Evolutionary conservation across 1,140 invertebrate species (phyloP).

Genomic region (Temnothorax longispinosus): DNA sequence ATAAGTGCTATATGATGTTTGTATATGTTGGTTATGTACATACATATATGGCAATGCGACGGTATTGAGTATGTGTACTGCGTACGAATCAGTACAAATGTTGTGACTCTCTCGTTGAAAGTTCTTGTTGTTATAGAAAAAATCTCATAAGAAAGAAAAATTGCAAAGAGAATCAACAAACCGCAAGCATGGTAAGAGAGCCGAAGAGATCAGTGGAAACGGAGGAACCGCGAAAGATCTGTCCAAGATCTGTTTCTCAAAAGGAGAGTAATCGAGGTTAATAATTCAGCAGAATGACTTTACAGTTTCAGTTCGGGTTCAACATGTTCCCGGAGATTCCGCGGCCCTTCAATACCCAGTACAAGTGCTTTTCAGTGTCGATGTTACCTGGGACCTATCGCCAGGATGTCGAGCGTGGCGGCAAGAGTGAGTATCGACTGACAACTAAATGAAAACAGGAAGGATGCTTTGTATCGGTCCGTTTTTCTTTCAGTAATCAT

Average conservation of each 20-base stretch:
- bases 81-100: background rate
- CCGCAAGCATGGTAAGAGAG: slow-evolving; percentile 63
- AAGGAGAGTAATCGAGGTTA: slow-evolving; percentile 53
- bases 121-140: background rate
- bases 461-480: background rate
- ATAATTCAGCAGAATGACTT: slow-evolving; percentile 66
- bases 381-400: slow-evolving; percentile 98
- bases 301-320: slow-evolving; percentile 91
- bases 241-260: background rate
- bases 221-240: background rate
- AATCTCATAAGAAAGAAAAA: slow-evolving; percentile 3
- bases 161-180: background rate
- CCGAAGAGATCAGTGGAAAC: background rate
- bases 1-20: background rate
- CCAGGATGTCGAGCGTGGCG: slow-evolving; percentile 98
- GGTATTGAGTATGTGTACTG: no score
- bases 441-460: background rate
- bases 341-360: slow-evolving; percentile 93
- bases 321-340: slow-evolving; percentile 94
- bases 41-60: no score
- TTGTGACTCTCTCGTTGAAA: background rate
- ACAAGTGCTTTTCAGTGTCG: slow-evolving; percentile 97
- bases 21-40: no score
- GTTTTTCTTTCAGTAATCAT: slow-evolving; percentile 93
- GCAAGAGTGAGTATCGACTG: slow-evolving; percentile 93